Evolutionary conservation across 1,140 invertebrate species (phyloP), one percentile per base, ranked within the genome.

Genomic region (Achroia grisella): DNA sequence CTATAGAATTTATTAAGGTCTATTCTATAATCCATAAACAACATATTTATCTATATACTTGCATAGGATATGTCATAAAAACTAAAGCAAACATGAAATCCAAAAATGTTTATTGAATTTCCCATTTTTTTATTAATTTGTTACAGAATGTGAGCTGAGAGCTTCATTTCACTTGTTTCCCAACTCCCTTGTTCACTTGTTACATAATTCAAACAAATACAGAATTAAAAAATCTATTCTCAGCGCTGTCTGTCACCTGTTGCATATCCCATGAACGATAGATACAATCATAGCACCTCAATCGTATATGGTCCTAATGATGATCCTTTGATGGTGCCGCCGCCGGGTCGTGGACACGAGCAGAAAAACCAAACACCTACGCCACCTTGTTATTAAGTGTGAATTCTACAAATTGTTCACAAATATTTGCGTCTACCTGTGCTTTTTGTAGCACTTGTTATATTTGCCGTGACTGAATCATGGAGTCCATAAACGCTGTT

Each of bases 371-470:
- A 23, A 23, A 23, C 66, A 56, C 48, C 13, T 63, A 64, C 54
- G 48, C 64, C 52, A 66, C 59, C 70, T 75, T 64, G 70, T 80
- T 84, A 80, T 81, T 84, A 84, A 71, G 80, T 81, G 80, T 81
- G 80, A 84, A 80, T 84, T 77, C 76, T 78, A 79, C 72, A 81
- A 78, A 84, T 78, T 73, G 80, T 80, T 81, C 80, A 75, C 80
- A 84, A 84, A 84, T 84, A 84, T 84, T 84, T 84, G 77, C 74
- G 69, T 78, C 80, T 84, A 81, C 80, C 80, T 84, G 80, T 72
- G 65, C 63, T 72, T 80, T 75, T 54, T 81, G 73, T 63, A 64
- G 50, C 65, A 71, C 65, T 70, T 58, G 62, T 72, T 55, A 78
- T 62, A 78, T 74, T 74, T 71, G 71, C 69, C 73, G 69, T 75